These are phyloP conservation scores for Cephus pygmeus DNA, from an alignment of 2,888 invertebrate genomes.

Conservation along the genomic window DNA sequence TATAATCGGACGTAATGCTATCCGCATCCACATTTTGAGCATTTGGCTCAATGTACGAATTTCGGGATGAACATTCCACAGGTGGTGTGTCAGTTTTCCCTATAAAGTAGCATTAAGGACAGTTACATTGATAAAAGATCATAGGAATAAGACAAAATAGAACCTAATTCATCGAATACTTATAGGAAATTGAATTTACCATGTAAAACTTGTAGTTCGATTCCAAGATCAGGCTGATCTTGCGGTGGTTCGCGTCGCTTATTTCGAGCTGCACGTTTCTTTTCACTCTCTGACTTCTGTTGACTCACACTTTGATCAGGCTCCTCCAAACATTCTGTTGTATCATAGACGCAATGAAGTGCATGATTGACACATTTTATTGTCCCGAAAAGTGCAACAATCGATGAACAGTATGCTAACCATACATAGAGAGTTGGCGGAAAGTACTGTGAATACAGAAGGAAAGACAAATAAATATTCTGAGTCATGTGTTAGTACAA, in stretches of 20 bases:
- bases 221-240: constrained; percentile 60
- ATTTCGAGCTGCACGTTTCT: constrained; percentile 56
- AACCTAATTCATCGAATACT: neutral
- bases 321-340: constrained; percentile 84
- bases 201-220: constrained; percentile 61
- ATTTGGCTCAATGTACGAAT: constrained; percentile 66
- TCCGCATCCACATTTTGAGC: constrained; percentile 62
- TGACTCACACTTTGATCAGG: constrained; percentile 70
- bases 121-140: neutral
- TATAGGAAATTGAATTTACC: constrained; percentile 37
- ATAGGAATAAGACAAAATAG: neutral
- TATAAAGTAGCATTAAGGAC: constrained; percentile 15
- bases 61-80: constrained; percentile 69
- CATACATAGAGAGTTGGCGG: constrained; percentile 85
- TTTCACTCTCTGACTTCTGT: constrained; percentile 67
- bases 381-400: constrained; percentile 82
- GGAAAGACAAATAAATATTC: neutral
- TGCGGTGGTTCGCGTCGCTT: constrained; percentile 63
- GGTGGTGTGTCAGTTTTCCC: constrained; percentile 67
- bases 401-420: constrained; percentile 85
- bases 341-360: constrained; percentile 94
- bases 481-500: neutral
- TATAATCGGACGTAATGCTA: constrained; percentile 64
- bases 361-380: constrained; percentile 91
- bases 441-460: constrained; percentile 78